These are phyloP conservation scores for Notothenia rossii DNA, from an alignment of 2,113 vertebrate species.

Conservation along the genomic window DNA sequence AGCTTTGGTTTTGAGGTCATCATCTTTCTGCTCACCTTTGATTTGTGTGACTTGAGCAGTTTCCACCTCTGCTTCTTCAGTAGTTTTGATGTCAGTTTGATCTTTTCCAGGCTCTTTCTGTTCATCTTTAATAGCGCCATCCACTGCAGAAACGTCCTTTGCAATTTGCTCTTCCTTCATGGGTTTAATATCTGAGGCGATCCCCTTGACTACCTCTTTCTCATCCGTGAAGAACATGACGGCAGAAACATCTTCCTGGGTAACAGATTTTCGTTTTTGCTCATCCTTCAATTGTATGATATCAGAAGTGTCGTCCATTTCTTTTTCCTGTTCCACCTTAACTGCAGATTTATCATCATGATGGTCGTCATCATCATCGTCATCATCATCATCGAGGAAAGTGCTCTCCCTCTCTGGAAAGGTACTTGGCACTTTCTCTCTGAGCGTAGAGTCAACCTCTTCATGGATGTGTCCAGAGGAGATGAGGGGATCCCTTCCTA, in stretches of 20 bases:
- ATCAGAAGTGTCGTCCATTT: conserved; percentile 36
- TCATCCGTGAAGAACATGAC: conserved; percentile 24
- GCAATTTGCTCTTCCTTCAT: conserved; percentile 39
- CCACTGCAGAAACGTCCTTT: conserved; percentile 31
- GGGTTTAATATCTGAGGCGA: conserved; percentile 25
- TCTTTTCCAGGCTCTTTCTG: conserved; percentile 57
- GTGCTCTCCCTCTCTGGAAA: conserved; percentile 83
- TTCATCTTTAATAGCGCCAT: conserved; percentile 50
- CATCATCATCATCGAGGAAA: conserved; percentile 83
- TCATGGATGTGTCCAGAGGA: conserved; percentile 69
- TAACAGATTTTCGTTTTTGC: conserved; percentile 54
- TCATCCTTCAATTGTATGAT: conserved; percentile 55
- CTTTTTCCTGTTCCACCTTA: conserved; percentile 61
- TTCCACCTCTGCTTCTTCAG: conserved; percentile 62
- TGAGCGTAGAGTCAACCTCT: conserved; percentile 35
- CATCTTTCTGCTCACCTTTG: conserved; percentile 53
- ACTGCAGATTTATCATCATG: conserved; percentile 62
- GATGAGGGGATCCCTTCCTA: conserved; percentile 39
- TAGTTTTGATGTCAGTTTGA: conserved; percentile 18
- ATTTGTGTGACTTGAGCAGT: conserved; percentile 36
- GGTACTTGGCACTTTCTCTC: conserved; percentile 63
- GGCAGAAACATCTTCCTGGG: conserved; percentile 42
- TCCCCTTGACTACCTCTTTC: conserved; percentile 26
- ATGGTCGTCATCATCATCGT: conserved; percentile 76
- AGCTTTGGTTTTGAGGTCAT: conserved; percentile 37